These are phyloP conservation scores for Tryphoninae sp. DNA, from an alignment of 2,888 invertebrate genomes.

Conservation along the genomic window DNA sequence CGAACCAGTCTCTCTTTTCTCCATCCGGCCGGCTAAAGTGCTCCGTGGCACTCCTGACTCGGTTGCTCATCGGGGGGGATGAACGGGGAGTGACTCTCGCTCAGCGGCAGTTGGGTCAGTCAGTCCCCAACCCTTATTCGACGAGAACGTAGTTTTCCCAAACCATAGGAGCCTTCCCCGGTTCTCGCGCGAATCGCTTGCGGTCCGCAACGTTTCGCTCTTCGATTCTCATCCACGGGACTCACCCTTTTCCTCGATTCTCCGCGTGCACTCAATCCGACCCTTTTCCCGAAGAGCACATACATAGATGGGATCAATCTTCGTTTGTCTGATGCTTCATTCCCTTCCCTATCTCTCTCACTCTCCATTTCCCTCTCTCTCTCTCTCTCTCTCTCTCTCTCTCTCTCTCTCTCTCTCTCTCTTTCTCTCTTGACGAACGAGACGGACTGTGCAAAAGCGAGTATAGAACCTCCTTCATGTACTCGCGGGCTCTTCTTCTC, in stretches of 20 bases:
- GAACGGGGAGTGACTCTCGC: background rate
- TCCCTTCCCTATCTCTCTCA: conserved; percentile 21
- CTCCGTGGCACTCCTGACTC: conserved; percentile 19
- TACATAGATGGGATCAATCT: conserved; percentile 60
- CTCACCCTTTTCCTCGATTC: conserved; percentile 57
- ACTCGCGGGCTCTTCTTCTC: background rate
- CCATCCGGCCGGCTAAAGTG: conserved; percentile 49
- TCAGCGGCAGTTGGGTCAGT: conserved; percentile 40
- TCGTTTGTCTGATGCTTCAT: conserved; percentile 62
- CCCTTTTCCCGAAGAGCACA: conserved; percentile 36
- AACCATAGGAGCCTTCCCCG: conserved; percentile 45
- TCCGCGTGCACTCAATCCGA: conserved; percentile 42
- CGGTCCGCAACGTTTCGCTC: conserved; percentile 59
- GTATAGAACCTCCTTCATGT: conserved; percentile 55
- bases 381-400: background rate
- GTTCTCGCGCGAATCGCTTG: conserved; percentile 47
- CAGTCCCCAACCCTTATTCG: conserved; percentile 43
- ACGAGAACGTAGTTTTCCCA: conserved; percentile 33
- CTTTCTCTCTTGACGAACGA: background rate
- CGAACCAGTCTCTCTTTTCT: conserved; percentile 46
- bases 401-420: conserved; percentile 21
- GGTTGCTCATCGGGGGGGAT: background rate
- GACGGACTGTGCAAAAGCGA: conserved; percentile 26
- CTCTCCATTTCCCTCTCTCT: background rate
- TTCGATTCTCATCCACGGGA: conserved; percentile 41